phyloP scores from a whole-genome alignment of 2,113 vertebrate genomes.

The Prochilodus magdalenae region DNA sequence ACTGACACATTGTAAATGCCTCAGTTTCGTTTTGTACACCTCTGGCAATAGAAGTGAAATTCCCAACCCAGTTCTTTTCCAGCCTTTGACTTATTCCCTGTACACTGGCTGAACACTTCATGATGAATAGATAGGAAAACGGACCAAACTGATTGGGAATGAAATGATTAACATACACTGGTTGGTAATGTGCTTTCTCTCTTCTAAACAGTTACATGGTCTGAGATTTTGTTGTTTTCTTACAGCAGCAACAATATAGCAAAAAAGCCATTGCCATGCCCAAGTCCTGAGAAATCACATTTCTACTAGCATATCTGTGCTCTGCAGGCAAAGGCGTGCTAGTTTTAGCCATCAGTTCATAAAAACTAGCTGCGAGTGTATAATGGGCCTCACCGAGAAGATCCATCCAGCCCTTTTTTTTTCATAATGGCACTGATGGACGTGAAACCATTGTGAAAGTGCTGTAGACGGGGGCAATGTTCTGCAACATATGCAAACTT shows the following conservation, averaged over 20 bases:
- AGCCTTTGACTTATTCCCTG: too few species aligned
- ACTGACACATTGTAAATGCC: too few species aligned
- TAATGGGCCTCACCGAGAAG: constrained; percentile 46
- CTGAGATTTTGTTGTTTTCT: neutral
- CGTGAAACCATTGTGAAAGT: constrained; percentile 54
- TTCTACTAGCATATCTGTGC: constrained; percentile 40
- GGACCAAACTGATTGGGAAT: too few species aligned
- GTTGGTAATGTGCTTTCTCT: neutral
- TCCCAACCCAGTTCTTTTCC: too few species aligned
- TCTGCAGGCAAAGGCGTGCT: constrained; percentile 38
- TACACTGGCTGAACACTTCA: neutral
- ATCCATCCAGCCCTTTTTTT: constrained; percentile 50
- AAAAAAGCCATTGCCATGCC: neutral
- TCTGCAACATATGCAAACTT: constrained; percentile 75
- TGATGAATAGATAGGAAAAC: neutral
- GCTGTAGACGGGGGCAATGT: constrained; percentile 67
- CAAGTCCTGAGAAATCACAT: constrained; percentile 26
- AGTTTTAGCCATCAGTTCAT: constrained; percentile 55
- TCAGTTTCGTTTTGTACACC: too few species aligned
- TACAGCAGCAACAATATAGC: neutral
- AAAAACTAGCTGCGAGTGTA: constrained; percentile 48
- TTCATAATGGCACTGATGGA: constrained; percentile 55
- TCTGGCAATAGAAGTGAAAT: too few species aligned
- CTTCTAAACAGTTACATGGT: too few species aligned
- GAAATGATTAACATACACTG: too few species aligned